Evolutionary conservation across 2,888 invertebrate genomes (phyloP), one percentile per base, ranked within the genome.

Genomic region (Lasioglossum marginatum): DNA sequence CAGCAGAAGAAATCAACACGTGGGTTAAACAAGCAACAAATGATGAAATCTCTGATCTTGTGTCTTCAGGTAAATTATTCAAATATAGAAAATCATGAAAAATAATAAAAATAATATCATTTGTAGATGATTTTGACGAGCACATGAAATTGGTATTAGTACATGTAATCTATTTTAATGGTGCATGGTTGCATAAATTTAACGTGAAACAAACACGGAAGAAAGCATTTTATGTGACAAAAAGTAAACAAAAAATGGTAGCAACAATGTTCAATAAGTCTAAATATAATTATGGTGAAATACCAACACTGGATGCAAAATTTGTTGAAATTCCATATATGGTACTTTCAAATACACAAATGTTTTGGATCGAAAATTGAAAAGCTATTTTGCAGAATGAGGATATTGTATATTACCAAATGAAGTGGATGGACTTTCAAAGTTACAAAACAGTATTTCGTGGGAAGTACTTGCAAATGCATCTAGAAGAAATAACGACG

Each of bases 111-210:
- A 70, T 31, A 37, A 48, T 52, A 8, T 19, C 66, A 16, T 52
- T 45, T 23, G 34, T 45, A 96, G 97, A 96, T 90, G 96, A 96
- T 92, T 94, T 98, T 4, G 93, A 96, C 91, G 89, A 91, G 0
- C 93, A 95, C 0, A 97, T 97, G 4, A 96, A 97, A 86, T 94
- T 98, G 72, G 97, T 98, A 4, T 95, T 98, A 8, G 96, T 98
- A 6, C 98, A 98, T 95, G 98, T 98, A 2, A 96, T 98, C 75
- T 98, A 98, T 94, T 98, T 98, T 95, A 98, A 98, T 96, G 97
- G 97, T 16, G 95, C 96, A 74, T 98, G 98, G 98, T 94, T 95
- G 72, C 94, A 96, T 77, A 96, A 96, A 89, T 99, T 99, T 93
- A 94, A 97, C 52, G 91, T 95, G 0, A 92, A 93, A 0, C 48